Evolutionary conservation across 1,140 invertebrate genomes (phyloP).

Genomic region (Atta colombica): DNA sequence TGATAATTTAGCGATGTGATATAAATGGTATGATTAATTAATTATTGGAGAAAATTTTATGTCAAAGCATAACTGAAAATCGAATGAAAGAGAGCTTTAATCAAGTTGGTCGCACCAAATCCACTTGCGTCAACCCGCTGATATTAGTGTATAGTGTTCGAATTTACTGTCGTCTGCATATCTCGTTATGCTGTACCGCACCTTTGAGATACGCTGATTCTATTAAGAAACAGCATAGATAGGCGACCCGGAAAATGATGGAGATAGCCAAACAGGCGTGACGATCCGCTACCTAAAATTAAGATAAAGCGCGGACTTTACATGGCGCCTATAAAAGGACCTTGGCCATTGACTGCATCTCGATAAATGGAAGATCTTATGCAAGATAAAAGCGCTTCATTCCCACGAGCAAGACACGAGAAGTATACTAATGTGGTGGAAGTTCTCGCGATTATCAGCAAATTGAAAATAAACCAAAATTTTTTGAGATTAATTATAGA

Average conservation of each 20-base stretch:
- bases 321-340: slow-evolving; percentile 39
- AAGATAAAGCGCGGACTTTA: slow-evolving; percentile 55
- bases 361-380: slow-evolving; percentile 47
- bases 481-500: slow-evolving; percentile 18
- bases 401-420: slow-evolving; percentile 23
- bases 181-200: slow-evolving; percentile 22
- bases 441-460: not conserved
- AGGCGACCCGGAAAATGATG: slow-evolving; percentile 56
- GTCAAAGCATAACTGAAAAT: slow-evolving; percentile 1
- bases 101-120: slow-evolving; percentile 7
- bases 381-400: slow-evolving; percentile 47
- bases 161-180: slow-evolving; percentile 21
- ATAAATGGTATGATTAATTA: not conserved
- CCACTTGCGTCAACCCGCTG: slow-evolving; percentile 1
- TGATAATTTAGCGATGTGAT: not conserved
- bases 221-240: slow-evolving; percentile 57
- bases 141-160: slow-evolving; percentile 22
- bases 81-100: slow-evolving; percentile 11
- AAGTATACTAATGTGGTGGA: slow-evolving; percentile 3
- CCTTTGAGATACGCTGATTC: slow-evolving; percentile 25
- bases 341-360: slow-evolving; percentile 19
- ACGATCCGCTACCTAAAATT: slow-evolving; percentile 62
- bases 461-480: slow-evolving; percentile 24
- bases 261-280: slow-evolving; percentile 49
- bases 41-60: slow-evolving; percentile 27